These are phyloP conservation scores for Trachythela sp. DNA, from an alignment of 64 coral and sea anemone genomes.

Conservation along the genomic window DNA sequence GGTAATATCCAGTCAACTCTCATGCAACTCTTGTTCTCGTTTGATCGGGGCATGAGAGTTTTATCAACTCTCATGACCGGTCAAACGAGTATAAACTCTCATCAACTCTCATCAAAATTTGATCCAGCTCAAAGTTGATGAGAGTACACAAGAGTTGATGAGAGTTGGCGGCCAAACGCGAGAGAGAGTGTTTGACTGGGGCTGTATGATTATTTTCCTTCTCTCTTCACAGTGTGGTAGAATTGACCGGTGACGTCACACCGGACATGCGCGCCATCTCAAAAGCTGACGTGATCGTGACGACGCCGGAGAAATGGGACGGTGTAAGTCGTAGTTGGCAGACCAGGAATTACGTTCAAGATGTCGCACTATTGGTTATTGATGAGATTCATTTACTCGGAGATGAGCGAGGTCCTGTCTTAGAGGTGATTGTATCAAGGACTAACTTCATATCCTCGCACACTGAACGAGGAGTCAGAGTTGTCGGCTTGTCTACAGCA, in stretches of 20 bases:
- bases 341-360: slow-evolving; percentile 92
- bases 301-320: slow-evolving; percentile 98
- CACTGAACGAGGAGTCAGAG: slow-evolving; percentile 72
- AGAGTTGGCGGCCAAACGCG: no score
- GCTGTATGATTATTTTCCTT: no score
- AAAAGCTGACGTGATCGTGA: slow-evolving; percentile 94
- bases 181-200: no score
- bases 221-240: slow-evolving; percentile 62
- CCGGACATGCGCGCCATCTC: slow-evolving; percentile 86
- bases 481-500: slow-evolving; percentile 89
- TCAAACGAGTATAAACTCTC: no score
- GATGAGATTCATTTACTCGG: slow-evolving; percentile 98
- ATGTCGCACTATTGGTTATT: slow-evolving; percentile 72
- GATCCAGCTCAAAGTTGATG: no score
- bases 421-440: slow-evolving; percentile 96
- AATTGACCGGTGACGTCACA: slow-evolving; percentile 87
- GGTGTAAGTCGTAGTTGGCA: slow-evolving; percentile 97
- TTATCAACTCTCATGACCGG: no score
- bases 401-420: slow-evolving; percentile 92
- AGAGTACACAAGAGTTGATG: no score
- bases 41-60: no score
- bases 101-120: no score
- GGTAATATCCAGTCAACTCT: no score
- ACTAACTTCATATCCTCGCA: slow-evolving; percentile 98
- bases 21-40: no score